phyloP scores from a whole-genome alignment of 2,113 vertebrate genomes.

The Heterocephalus glaber region DNA sequence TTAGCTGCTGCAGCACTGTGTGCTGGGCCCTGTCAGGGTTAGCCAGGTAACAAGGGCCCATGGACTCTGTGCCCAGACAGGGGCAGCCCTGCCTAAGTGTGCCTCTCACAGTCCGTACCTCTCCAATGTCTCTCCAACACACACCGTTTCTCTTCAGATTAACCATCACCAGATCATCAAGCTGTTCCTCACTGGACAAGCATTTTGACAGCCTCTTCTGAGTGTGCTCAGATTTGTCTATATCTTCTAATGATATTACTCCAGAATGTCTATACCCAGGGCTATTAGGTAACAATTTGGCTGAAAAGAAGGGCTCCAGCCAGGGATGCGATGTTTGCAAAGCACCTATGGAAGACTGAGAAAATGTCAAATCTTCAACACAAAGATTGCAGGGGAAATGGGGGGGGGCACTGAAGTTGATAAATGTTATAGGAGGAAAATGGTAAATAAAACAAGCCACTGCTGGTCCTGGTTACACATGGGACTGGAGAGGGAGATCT shows the following conservation, averaged over 20 bases:
- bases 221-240: background rate
- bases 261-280: background rate
- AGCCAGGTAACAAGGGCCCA: background rate
- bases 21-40: background rate
- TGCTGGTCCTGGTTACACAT: background rate
- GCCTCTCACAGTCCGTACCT: background rate
- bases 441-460: background rate
- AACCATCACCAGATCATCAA: background rate
- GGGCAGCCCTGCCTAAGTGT: background rate
- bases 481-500: background rate
- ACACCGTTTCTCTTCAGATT: background rate
- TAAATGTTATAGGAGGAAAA: background rate
- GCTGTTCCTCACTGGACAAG: background rate
- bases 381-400: background rate
- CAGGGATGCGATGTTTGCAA: background rate
- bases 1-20: rapidly evolving
- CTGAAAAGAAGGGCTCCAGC: background rate
- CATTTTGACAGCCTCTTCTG: background rate
- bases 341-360: background rate
- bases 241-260: background rate
- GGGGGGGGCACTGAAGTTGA: background rate
- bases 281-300: background rate
- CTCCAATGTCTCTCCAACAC: background rate
- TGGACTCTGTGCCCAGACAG: background rate
- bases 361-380: slow-evolving; percentile 28